phyloP scores from a whole-genome alignment of 2,797 vertebrate species.

The Peromyscus melanophrys region DNA sequence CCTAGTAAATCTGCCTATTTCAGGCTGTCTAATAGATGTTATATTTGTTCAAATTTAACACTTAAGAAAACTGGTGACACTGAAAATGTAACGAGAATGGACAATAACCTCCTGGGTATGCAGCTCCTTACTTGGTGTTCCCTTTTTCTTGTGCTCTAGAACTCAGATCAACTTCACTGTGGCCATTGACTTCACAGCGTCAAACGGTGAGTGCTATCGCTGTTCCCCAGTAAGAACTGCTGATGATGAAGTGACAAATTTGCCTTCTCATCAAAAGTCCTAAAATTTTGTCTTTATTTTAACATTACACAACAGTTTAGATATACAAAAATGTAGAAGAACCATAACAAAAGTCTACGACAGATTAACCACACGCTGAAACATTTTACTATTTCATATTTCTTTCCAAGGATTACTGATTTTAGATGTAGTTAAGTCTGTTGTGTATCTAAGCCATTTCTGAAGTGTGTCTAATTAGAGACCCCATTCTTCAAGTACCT shows the following conservation, averaged over 20 bases:
- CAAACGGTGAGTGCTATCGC: conserved; percentile 94
- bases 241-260: not conserved
- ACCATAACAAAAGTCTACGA: not conserved
- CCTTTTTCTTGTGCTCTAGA: conserved; percentile 90
- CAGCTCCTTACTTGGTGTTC: not conserved
- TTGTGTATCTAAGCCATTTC: not conserved
- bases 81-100: conserved; percentile 5
- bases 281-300: not conserved
- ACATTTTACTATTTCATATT: not conserved
- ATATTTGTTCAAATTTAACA: not conserved
- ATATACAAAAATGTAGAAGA: not conserved
- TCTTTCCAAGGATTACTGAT: conserved; percentile 17
- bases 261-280: not conserved
- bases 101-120: not conserved
- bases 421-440: not conserved
- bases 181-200: conserved; percentile 99
- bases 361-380: not conserved
- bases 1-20: not conserved
- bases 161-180: conserved; percentile 99
- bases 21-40: not conserved
- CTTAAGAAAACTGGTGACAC: not conserved
- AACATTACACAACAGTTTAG: not conserved
- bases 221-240: not conserved
- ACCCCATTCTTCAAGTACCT: not conserved
- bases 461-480: not conserved